Conservation (phyloP, 1,140 invertebrate species). For the Microvelia longipes region DNA sequence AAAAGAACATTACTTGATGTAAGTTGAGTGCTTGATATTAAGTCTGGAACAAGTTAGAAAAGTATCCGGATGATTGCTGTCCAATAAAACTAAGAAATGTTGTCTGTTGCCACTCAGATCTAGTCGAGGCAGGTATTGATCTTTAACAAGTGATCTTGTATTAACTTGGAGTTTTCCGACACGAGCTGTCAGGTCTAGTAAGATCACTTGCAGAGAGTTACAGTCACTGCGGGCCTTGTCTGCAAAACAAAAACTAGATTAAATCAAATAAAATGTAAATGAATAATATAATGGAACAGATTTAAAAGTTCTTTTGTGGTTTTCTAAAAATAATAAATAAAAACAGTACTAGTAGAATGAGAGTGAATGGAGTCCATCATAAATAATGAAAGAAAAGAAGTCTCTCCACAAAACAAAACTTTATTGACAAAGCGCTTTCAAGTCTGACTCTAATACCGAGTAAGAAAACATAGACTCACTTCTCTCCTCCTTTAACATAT, state of each 20-base stretch:
- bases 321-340: not conserved
- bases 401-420: no score
- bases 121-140: constrained; percentile 47
- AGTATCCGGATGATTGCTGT: constrained; percentile 57
- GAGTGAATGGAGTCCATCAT: no score
- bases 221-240: constrained; percentile 45
- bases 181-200: constrained; percentile 54
- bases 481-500: no score
- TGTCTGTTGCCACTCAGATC: constrained; percentile 52
- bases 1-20: not conserved
- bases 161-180: constrained; percentile 58
- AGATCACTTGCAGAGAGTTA: constrained; percentile 64
- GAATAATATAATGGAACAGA: not conserved
- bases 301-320: not conserved
- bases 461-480: no score
- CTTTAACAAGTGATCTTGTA: constrained; percentile 44
- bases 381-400: no score
- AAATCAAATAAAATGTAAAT: not conserved
- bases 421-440: no score
- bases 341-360: no score
- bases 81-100: constrained; percentile 71
- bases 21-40: constrained; percentile 28
- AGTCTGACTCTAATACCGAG: no score
- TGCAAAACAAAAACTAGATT: constrained; percentile 20
- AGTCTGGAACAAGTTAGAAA: constrained; percentile 75